Conservation (phyloP, 2,113 vertebrate species). For the Anguilla japonica region DNA sequence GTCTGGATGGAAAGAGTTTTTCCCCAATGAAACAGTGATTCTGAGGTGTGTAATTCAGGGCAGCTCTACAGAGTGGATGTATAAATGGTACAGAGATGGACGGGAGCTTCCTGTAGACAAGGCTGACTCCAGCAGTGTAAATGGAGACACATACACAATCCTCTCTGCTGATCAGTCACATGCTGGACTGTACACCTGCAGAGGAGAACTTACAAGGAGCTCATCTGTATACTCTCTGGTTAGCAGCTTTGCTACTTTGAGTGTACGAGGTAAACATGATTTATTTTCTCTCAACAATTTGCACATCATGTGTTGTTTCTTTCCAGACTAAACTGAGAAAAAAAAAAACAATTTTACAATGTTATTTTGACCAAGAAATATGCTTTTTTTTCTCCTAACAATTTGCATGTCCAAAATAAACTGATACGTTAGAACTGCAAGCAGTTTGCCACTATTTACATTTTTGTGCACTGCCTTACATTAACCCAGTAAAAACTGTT, state of each 20-base stretch:
- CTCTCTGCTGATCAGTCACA: slow-evolving; percentile 16
- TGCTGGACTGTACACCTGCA: slow-evolving; percentile 14
- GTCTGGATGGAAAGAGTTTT: slow-evolving; percentile 19
- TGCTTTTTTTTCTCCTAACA: no score
- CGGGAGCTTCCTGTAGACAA: neutral
- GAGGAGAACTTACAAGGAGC: neutral
- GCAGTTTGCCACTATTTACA: neutral
- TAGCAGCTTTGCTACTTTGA: neutral
- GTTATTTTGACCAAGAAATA: no score
- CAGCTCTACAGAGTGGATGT: slow-evolving; percentile 13
- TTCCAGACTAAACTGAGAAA: no score
- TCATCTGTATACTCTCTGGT: neutral
- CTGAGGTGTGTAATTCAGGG: slow-evolving; percentile 25
- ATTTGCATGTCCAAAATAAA: neutral
- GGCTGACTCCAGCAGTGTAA: slow-evolving; percentile 2
- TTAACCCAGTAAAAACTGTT: no score
- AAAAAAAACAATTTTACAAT: no score
- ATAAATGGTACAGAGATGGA: slow-evolving; percentile 26
- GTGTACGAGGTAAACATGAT: neutral
- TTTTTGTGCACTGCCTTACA: no score
- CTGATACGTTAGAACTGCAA: neutral
- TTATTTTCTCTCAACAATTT: no score
- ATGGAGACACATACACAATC: slow-evolving; percentile 22
- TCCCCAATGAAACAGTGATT: slow-evolving; percentile 4
- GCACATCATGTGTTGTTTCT: no score